phyloP scores from a whole-genome alignment of 2,888 invertebrate species.

The Auanema freiburgensis region DNA sequence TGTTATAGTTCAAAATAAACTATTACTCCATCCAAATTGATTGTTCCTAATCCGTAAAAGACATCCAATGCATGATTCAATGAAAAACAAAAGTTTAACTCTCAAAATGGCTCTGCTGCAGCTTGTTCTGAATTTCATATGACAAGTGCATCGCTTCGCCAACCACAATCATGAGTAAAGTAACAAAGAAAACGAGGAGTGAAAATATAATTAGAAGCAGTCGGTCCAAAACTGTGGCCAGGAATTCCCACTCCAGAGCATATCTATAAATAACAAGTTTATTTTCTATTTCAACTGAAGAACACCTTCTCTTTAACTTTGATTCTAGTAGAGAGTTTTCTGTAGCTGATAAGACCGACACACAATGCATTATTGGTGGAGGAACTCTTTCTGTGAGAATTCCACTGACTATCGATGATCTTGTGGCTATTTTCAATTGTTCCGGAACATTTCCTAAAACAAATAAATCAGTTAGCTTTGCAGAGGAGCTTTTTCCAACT shows the following conservation, averaged over 20 bases:
- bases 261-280: conserved; percentile 35
- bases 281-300: neutral
- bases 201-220: conserved; percentile 56
- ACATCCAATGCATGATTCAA: too few species aligned
- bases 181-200: conserved; percentile 55
- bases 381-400: conserved; percentile 1
- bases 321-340: conserved; percentile 32
- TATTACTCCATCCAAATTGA: too few species aligned
- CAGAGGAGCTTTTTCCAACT: too few species aligned
- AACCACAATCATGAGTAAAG: conserved; percentile 59
- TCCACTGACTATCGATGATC: too few species aligned
- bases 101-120: neutral
- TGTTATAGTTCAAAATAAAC: too few species aligned
- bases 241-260: conserved; percentile 58
- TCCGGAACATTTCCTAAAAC: too few species aligned
- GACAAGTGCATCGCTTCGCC: conserved; percentile 62
- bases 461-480: too few species aligned
- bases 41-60: too few species aligned
- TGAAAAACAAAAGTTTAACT: too few species aligned
- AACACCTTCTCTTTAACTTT: conserved; percentile 45
- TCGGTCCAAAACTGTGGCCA: conserved; percentile 57
- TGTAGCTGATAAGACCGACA: conserved; percentile 36
- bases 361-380: conserved; percentile 30
- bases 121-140: conserved; percentile 39
- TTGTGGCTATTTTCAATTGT: too few species aligned